Evolutionary conservation across 2,797 vertebrate genomes (phyloP).

Genomic region (Protonibea diacanthus): DNA sequence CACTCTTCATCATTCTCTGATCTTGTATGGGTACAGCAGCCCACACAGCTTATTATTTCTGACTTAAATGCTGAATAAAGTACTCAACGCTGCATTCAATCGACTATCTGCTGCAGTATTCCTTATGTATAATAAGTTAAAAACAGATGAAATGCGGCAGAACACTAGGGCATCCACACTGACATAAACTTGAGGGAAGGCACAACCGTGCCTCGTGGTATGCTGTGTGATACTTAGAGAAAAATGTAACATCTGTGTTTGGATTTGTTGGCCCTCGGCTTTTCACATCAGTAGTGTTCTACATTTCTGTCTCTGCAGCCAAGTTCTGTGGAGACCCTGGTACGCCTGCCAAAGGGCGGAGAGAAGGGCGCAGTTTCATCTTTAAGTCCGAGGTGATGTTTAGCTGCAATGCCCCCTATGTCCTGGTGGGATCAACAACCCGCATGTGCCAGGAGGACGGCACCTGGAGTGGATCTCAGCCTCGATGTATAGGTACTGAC

Average conservation of each 20-base stretch:
- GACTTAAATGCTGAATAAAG: constrained; percentile 40
- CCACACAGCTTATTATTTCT: constrained; percentile 58
- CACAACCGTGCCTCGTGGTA: neutral
- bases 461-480: constrained; percentile 93
- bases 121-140: constrained; percentile 10
- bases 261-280: constrained; percentile 7
- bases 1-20: constrained; percentile 34
- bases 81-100: constrained; percentile 17
- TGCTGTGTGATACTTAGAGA: constrained; percentile 11
- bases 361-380: constrained; percentile 97
- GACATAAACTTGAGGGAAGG: neutral
- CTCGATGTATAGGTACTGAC: constrained; percentile 93
- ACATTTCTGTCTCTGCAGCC: constrained; percentile 80
- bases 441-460: constrained; percentile 93
- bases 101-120: constrained; percentile 26
- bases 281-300: constrained; percentile 28
- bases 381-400: constrained; percentile 95
- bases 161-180: neutral
- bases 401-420: constrained; percentile 88
- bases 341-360: constrained; percentile 87
- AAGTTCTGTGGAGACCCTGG: constrained; percentile 98
- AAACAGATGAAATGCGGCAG: constrained; percentile 15
- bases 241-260: constrained; percentile 36
- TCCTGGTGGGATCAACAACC: constrained; percentile 93
- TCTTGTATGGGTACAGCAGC: constrained; percentile 38